phyloP scores from a whole-genome alignment of 2,797 vertebrate genomes.

The Eptatretus atami region DNA sequence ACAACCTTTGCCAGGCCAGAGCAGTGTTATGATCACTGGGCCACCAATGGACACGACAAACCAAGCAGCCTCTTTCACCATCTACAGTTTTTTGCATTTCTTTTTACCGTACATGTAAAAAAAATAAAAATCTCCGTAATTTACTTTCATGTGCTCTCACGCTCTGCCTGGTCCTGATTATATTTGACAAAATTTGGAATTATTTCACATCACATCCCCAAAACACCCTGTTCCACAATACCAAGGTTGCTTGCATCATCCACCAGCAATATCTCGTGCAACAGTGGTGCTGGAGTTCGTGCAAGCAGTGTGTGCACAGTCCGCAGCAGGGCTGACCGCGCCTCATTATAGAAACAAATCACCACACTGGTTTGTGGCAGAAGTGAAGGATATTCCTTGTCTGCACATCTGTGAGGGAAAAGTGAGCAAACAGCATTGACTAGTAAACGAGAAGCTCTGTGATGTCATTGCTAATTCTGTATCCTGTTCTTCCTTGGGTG shows the following conservation, averaged over 20 bases:
- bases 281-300: slow-evolving; percentile 31
- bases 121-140: too few species aligned
- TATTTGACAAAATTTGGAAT: too few species aligned
- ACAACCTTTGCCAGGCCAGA: too few species aligned
- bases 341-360: slow-evolving; percentile 90
- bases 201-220: too few species aligned
- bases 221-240: background rate
- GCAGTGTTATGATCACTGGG: too few species aligned
- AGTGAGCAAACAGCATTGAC: background rate
- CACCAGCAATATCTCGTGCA: slow-evolving; percentile 62
- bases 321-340: slow-evolving; percentile 48
- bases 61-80: too few species aligned
- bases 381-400: slow-evolving; percentile 22
- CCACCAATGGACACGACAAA: too few species aligned
- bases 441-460: background rate
- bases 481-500: too few species aligned
- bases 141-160: too few species aligned
- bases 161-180: too few species aligned
- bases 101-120: too few species aligned
- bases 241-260: slow-evolving; percentile 35
- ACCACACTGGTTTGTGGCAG: slow-evolving; percentile 46
- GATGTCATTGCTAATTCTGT: background rate
- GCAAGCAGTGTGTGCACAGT: slow-evolving; percentile 63
- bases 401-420: slow-evolving; percentile 24
- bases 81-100: too few species aligned